Evolutionary conservation across 2,113 vertebrate genomes (phyloP), one percentile per base, ranked within the genome.

Genomic region (Dinomys branickii): DNA sequence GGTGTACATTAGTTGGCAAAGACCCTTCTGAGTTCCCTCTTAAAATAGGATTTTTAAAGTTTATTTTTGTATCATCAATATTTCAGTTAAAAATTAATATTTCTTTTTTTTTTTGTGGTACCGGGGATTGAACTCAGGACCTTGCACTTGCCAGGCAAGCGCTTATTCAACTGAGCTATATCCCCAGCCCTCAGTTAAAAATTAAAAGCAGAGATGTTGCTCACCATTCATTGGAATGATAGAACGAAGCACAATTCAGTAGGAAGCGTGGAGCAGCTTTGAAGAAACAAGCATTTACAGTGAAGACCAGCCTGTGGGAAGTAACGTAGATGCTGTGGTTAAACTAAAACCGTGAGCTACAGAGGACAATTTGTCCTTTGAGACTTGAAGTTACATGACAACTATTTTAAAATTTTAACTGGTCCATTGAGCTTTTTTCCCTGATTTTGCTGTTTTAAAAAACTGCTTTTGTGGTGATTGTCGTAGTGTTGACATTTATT

Each of bases 261-360:
- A 88, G 85, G 20, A 82, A 94, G 89, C 85, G 65, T 82, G 69
- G 41, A 94, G 5, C 33, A 50, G 26, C 22, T 95, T 91, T 81
- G 41, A 92, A 67, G 75, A 97, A 96, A 89, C 14, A 80, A 84
- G 58, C 89, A n/a, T 91, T 95, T 91, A 77, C 44, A 97, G 94
- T 90, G 81, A 95, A 90, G 96, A 33, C 22, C 78, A 63, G 94
- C 88, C 52, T 91, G 41, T 41, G 4, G 75, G 35, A 96, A 87
- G 80, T 73, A 44, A n/a, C 84, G 93, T 95, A 81, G 82, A 19
- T 85, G 94, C 88, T 90, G 38, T 65, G 71, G 56, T 61, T 71
- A 97, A 17, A 41, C 63, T 84, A 93, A 17, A 80, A 4, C 2
- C 92, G 65, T 71, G 44, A 93, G 22, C 50, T 61, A 80, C 7